These are phyloP conservation scores for Callimorpha dominula DNA, from an alignment of 2,888 invertebrate species.

Conservation along the genomic window DNA sequence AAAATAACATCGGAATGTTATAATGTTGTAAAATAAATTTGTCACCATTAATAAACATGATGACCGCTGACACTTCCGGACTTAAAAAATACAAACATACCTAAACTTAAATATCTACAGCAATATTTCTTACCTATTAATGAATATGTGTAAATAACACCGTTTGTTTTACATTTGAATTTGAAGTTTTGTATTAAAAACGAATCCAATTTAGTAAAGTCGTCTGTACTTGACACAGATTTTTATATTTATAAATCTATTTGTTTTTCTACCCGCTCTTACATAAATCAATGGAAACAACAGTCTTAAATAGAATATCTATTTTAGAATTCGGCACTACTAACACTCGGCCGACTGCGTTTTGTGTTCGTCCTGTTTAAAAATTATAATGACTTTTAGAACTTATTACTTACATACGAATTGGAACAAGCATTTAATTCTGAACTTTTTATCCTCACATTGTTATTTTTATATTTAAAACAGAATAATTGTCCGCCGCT, in stretches of 20 bases:
- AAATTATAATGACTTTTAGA: background rate
- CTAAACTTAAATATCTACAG: no score
- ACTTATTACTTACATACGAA: background rate
- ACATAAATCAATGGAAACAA: conserved; percentile 37
- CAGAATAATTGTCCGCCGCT: no score
- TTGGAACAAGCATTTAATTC: no score
- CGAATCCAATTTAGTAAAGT: conserved; percentile 20
- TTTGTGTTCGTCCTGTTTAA: conserved; percentile 4
- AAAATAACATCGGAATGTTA: conserved; percentile 10
- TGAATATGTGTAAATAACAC: background rate
- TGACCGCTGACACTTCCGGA: background rate
- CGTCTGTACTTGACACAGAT: conserved; percentile 58
- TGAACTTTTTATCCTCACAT: no score
- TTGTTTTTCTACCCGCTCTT: conserved; percentile 43
- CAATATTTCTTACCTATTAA: no score
- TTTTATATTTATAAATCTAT: conserved; percentile 40
- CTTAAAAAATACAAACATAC: background rate
- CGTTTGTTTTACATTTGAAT: background rate
- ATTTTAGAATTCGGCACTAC: conserved; percentile 43
- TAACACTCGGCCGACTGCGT: conserved; percentile 20
- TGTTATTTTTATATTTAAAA: no score
- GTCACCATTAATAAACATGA: background rate
- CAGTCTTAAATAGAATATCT: conserved; percentile 35
- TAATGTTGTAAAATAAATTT: background rate
- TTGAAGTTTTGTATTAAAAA: background rate